Percentiles rank a stretch among this genome's conserved stretches.
phyloP scores from a whole-genome alignment of 2,888 invertebrate genomes.

The Balanococcus diminutus region DNA sequence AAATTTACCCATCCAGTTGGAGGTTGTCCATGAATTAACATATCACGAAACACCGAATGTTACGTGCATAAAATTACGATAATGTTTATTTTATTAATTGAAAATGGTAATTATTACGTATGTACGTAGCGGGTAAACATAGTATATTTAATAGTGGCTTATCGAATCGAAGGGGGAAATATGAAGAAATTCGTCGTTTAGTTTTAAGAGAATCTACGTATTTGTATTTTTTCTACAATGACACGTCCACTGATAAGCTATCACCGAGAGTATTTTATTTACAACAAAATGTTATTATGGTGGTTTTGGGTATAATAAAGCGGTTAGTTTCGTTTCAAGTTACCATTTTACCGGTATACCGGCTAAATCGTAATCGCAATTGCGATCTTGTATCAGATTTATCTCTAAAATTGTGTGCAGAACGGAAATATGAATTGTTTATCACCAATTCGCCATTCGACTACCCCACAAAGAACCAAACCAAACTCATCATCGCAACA shows the following conservation, averaged over 20 bases:
- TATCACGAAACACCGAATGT: background rate
- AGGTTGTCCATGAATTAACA: background rate
- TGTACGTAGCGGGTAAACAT: background rate
- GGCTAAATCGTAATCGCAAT: background rate
- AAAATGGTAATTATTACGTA: background rate
- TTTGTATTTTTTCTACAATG: background rate
- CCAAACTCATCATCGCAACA: background rate
- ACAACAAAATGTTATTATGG: background rate
- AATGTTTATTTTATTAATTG: background rate
- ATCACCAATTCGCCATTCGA: background rate
- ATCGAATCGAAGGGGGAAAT: background rate
- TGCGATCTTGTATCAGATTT: background rate
- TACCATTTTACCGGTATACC: background rate
- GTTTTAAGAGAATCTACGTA: background rate
- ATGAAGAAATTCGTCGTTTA: background rate
- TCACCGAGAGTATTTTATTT: background rate
- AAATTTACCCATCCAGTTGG: background rate
- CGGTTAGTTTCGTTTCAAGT: background rate
- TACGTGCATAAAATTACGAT: background rate
- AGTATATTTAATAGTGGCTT: background rate
- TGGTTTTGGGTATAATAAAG: background rate
- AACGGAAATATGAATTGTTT: background rate
- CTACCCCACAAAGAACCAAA: too few relatives aligned
- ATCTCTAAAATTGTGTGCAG: background rate
- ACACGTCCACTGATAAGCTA: constrained; percentile 8